Evolutionary conservation across 92 coral and sea anemone genomes (phyloP), one percentile per base, ranked within the genome.

Genomic region (Heliopora coerulea): DNA sequence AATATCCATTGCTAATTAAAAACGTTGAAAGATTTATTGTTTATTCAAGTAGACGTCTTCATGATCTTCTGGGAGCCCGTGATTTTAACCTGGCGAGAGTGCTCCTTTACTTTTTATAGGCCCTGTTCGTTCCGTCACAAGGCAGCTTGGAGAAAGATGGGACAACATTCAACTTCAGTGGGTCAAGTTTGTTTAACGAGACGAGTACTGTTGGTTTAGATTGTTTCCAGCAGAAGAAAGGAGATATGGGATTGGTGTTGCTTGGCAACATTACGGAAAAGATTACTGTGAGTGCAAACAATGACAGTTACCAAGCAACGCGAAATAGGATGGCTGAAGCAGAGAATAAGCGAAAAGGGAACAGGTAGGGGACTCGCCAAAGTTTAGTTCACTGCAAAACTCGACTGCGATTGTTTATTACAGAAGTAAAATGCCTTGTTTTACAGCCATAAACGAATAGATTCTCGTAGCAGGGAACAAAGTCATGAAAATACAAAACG

Each of bases 221-320:
- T 63, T 90, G 96, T 48, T 60, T 95, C 1, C 96, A 88, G 35
- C 99, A 95, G 75, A 50, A 79, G 41, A 70, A 61, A 10, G 84
- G 85, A 3, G 80, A 83, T 34, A 79, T 49, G 3, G 65, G 86
- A 50, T 67, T 95, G 29, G 35, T 70, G 42, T 81, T 88, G 8
- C 66, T 90, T 40, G 99, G 99, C 0, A 78, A 88, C 59, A 83
- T 95, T 70, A 88, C 96, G 1, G 89, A 90, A 54, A 95, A 95
- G 66, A 82, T 90, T 26, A 95, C 87, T 28, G 84, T 95, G 32
- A 82, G 62, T 62, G 99, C 96, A 27, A 90, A 90, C 10, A 96
- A 95, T 63, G 99, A 95, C 54, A 95, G 96, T 80, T 95, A 90
- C 54, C 86, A 83, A 80, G 89, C 89, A 80, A 95, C 99, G 0